A percentile compares a stretch with the other conserved stretches of the same genome.
Conservation (phyloP, 2,888 invertebrate species). For the Crematogaster levior region DNA sequence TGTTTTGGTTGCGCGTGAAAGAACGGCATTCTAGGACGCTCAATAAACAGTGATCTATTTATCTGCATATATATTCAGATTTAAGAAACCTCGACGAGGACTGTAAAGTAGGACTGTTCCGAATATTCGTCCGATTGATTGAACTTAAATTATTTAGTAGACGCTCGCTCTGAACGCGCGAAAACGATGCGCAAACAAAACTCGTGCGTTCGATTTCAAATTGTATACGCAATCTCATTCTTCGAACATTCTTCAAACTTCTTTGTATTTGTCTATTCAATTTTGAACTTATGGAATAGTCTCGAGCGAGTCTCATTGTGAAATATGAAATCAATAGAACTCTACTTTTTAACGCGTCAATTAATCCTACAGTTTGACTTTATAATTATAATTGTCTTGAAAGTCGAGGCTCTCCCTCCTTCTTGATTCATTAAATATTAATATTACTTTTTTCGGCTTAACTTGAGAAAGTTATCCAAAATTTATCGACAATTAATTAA, state of each 20-base stretch:
- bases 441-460: background rate
- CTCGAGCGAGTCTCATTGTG: background rate
- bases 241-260: background rate
- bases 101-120: background rate
- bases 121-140: background rate
- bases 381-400: background rate
- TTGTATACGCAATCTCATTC: background rate
- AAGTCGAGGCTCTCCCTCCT: background rate
- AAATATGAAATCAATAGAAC: background rate
- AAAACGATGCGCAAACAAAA: background rate
- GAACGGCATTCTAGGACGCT: no score
- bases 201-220: background rate
- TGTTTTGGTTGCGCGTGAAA: no score
- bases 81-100: background rate
- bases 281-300: background rate
- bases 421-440: background rate
- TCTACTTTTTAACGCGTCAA: background rate
- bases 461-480: background rate
- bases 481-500: background rate
- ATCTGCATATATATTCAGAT: background rate
- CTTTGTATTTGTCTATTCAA: background rate
- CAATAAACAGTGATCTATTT: background rate
- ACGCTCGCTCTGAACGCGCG: background rate
- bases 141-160: constrained; percentile 8
- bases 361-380: background rate